Evolutionary conservation across 2,888 invertebrate genomes (phyloP).

Genomic region (Polia nebulosa): DNA sequence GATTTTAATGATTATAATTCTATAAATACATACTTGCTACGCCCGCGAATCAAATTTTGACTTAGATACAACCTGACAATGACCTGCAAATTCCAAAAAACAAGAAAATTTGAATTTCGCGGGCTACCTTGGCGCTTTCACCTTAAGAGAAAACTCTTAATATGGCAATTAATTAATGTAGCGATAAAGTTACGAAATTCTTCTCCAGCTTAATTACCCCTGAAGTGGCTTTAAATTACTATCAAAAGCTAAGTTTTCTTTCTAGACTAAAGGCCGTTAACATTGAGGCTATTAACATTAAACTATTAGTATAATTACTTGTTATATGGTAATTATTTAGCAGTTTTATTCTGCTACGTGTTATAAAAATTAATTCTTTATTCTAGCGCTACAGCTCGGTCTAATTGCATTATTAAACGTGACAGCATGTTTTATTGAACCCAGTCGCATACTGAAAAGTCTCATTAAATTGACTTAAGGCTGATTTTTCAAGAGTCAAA

Average conservation of each 20-base stretch:
- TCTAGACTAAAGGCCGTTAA: slow-evolving; percentile 5
- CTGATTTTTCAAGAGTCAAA: no score
- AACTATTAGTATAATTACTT: slow-evolving; percentile 4
- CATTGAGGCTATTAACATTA: slow-evolving; percentile 23
- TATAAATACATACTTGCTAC: no score
- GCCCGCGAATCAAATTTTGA: no score
- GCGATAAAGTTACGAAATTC: no score
- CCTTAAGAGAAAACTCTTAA: no score
- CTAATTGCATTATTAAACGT: not conserved
- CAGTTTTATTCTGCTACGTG: not conserved
- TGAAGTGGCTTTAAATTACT: not conserved
- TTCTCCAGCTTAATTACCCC: slow-evolving; percentile 12
- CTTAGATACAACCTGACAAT: no score
- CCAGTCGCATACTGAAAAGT: not conserved
- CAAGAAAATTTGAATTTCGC: no score
- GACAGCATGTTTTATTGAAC: slow-evolving; percentile 18
- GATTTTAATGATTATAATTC: no score
- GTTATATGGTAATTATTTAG: slow-evolving; percentile 10
- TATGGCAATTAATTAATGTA: no score
- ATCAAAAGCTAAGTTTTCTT: slow-evolving; percentile 9
- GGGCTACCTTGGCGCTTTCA: no score
- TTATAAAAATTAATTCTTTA: not conserved
- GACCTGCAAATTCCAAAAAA: no score
- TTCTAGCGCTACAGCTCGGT: not conserved
- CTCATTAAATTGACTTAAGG: not conserved